Conservation (phyloP, 2,888 invertebrate genomes). For the Epinotia demarniana region DNA sequence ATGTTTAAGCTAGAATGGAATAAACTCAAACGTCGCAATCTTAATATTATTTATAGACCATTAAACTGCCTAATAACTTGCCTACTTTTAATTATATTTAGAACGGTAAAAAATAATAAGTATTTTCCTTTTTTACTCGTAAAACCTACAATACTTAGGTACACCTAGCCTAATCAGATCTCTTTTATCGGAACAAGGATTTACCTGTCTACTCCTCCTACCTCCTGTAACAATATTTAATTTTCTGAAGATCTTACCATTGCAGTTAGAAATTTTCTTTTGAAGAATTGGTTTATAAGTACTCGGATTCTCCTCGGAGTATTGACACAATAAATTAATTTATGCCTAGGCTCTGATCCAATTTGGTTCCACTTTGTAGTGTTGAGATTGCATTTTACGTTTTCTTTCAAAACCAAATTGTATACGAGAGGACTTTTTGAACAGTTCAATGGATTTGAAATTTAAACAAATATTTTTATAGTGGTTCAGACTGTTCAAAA, state of each 20-base stretch:
- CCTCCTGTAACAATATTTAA: constrained; percentile 59
- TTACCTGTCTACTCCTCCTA: constrained; percentile 55
- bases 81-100: too few species aligned
- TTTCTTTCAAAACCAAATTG: background rate
- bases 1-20: too few species aligned
- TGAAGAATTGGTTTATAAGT: constrained; percentile 47
- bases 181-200: constrained; percentile 57
- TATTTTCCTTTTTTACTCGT: too few species aligned
- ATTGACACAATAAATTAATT: constrained; percentile 17
- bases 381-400: background rate
- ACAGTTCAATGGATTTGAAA: too few species aligned
- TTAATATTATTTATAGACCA: too few species aligned
- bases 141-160: background rate
- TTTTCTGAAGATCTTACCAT: constrained; percentile 50
- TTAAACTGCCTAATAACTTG: too few species aligned
- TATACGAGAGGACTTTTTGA: background rate
- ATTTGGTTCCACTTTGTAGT: background rate
- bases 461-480: too few species aligned
- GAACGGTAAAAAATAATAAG: too few species aligned
- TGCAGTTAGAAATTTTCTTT: constrained; percentile 52
- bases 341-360: constrained; percentile 7
- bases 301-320: constrained; percentile 11
- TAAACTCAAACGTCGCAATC: too few species aligned
- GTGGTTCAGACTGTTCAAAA: too few species aligned
- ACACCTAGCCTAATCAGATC: background rate